phyloP scores from a whole-genome alignment of 2,113 vertebrate species.

The Gorsachius goisagi region DNA sequence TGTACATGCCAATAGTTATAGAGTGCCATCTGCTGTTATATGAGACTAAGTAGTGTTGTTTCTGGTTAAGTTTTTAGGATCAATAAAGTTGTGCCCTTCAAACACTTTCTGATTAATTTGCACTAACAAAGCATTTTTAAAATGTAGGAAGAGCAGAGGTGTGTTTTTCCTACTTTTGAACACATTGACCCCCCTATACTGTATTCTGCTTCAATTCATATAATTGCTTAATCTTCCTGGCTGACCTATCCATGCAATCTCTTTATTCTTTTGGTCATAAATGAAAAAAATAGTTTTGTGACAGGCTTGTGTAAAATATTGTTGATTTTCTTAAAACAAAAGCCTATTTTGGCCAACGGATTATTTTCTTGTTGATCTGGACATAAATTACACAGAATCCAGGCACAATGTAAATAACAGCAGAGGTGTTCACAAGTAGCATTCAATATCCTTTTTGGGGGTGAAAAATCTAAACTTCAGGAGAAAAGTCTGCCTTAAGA shows the following conservation, averaged over 20 bases:
- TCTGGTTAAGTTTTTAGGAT: neutral
- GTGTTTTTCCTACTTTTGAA: neutral
- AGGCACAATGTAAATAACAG: neutral
- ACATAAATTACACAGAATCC: neutral
- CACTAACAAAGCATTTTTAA: neutral
- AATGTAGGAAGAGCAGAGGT: neutral
- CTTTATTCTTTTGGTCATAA: neutral
- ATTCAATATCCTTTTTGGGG: neutral
- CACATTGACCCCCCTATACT: neutral
- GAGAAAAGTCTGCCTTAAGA: neutral
- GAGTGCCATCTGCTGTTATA: constrained; percentile 48
- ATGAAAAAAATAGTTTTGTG: neutral
- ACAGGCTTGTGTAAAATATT: neutral
- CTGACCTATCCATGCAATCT: neutral
- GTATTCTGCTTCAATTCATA: neutral
- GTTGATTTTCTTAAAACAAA: neutral
- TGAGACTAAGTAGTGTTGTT: neutral
- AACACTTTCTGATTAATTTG: neutral
- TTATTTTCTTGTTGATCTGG: neutral
- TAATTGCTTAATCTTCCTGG: neutral
- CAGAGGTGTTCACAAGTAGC: neutral
- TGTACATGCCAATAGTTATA: constrained; percentile 14
- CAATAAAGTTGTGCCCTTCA: neutral
- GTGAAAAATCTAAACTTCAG: neutral
- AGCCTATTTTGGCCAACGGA: neutral